phyloP scores from a whole-genome alignment of 2,797 vertebrate genomes.

The Enteromius trimaculatus region DNA sequence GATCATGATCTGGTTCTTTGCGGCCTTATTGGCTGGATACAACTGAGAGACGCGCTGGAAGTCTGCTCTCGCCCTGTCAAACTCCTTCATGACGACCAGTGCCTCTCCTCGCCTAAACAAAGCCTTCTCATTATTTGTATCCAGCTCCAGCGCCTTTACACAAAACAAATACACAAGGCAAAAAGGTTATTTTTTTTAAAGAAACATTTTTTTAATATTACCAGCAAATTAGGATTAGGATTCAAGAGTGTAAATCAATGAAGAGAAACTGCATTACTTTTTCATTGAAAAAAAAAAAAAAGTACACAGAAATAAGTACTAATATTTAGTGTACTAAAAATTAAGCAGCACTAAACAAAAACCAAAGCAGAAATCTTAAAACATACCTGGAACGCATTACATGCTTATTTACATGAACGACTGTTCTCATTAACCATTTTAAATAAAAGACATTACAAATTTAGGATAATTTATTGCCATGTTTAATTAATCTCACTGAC shows the following conservation, averaged over 20 bases:
- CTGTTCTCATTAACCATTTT: neutral
- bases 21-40: constrained; percentile 94
- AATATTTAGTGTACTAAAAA: neutral
- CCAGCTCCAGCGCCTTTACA: constrained; percentile 87
- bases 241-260: neutral
- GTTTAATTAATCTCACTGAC: neutral
- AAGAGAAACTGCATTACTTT: neutral
- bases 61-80: constrained; percentile 86
- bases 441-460: neutral
- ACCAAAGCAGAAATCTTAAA: neutral
- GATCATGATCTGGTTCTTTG: constrained; percentile 83
- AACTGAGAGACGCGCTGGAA: constrained; percentile 90
- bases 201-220: neutral
- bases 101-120: constrained; percentile 95
- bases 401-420: no score
- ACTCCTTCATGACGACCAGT: constrained; percentile 89
- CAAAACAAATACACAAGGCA: neutral
- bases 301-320: neutral
- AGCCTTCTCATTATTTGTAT: constrained; percentile 90
- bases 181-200: neutral
- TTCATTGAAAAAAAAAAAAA: neutral
- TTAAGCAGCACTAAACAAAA: neutral
- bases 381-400: neutral
- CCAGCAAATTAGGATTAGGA: neutral
- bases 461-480: neutral